phyloP scores from a whole-genome alignment of 2,888 invertebrate genomes.

The Druceiella hillmani region DNA sequence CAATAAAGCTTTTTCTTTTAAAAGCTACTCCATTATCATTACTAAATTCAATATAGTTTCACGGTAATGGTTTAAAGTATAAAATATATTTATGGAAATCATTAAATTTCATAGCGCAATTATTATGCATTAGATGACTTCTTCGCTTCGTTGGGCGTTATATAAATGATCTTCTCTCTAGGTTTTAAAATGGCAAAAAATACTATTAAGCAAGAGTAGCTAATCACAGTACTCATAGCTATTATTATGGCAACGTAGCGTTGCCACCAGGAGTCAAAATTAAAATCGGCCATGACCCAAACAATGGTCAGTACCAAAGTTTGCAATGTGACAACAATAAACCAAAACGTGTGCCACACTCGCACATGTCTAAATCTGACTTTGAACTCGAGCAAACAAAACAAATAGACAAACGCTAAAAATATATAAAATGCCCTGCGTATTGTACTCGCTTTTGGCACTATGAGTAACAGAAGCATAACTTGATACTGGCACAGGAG shows the following conservation, averaged over 20 bases:
- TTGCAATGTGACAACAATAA: slow-evolving; percentile 59
- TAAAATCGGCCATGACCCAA: slow-evolving; percentile 49
- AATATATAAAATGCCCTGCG: slow-evolving; percentile 59
- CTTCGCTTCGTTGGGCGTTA: too few relatives aligned
- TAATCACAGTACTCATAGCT: slow-evolving; percentile 52
- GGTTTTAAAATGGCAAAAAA: slow-evolving; percentile 62
- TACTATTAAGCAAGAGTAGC: slow-evolving; percentile 55
- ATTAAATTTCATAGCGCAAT: too few relatives aligned
- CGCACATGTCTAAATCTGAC: slow-evolving; percentile 69
- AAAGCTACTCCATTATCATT: too few relatives aligned
- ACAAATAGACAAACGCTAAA: slow-evolving; percentile 67
- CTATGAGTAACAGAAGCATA: slow-evolving; percentile 60
- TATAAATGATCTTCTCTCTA: slow-evolving; percentile 48
- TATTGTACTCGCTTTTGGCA: slow-evolving; percentile 54
- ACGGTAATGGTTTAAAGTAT: too few relatives aligned
- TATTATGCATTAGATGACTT: too few relatives aligned
- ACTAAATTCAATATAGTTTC: too few relatives aligned
- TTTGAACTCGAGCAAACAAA: slow-evolving; percentile 74
- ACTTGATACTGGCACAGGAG: slow-evolving; percentile 59
- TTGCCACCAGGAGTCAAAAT: slow-evolving; percentile 67
- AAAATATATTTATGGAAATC: too few relatives aligned
- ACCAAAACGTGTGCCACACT: slow-evolving; percentile 64
- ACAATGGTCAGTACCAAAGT: slow-evolving; percentile 63
- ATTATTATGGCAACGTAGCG: slow-evolving; percentile 59
- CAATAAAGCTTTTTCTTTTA: too few relatives aligned